These are phyloP conservation scores for Drosophila mettleri DNA, from an alignment of 2,888 invertebrate species.

Conservation along the genomic window DNA sequence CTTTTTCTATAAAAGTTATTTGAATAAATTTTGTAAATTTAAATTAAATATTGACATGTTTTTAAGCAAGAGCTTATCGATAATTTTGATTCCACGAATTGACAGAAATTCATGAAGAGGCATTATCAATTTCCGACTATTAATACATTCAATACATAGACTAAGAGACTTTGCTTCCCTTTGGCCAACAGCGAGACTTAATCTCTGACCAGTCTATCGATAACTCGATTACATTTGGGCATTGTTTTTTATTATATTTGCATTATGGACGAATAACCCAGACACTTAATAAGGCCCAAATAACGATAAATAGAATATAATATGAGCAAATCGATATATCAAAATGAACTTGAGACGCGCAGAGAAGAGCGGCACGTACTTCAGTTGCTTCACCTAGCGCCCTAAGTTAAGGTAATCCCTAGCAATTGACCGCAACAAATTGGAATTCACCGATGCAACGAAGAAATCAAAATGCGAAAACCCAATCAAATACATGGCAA, in stretches of 20 bases:
- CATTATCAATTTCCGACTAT: background rate
- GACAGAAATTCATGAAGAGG: background rate
- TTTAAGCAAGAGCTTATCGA: no score
- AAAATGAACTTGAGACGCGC: background rate
- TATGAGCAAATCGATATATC: conserved; percentile 1
- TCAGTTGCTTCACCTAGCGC: conserved; percentile 6
- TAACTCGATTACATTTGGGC: background rate
- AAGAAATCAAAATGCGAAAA: conserved; percentile 49
- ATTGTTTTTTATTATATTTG: background rate
- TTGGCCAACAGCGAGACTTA: no score
- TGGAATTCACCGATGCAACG: conserved; percentile 47
- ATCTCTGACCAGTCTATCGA: background rate
- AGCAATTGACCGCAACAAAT: conserved; percentile 43
- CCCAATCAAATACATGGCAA: conserved; percentile 56
- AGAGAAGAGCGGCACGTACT: conserved; percentile 1
- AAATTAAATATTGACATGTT: no score
- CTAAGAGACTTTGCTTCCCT: background rate
- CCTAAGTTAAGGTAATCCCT: conserved; percentile 16
- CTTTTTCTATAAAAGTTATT: background rate
- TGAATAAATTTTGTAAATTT: no score
- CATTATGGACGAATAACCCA: background rate
- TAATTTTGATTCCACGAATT: background rate
- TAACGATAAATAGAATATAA: background rate
- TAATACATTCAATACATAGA: background rate
- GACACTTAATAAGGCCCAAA: background rate